Conservation (phyloP, 2,888 invertebrate species). For the Hylaea fasciaria region DNA sequence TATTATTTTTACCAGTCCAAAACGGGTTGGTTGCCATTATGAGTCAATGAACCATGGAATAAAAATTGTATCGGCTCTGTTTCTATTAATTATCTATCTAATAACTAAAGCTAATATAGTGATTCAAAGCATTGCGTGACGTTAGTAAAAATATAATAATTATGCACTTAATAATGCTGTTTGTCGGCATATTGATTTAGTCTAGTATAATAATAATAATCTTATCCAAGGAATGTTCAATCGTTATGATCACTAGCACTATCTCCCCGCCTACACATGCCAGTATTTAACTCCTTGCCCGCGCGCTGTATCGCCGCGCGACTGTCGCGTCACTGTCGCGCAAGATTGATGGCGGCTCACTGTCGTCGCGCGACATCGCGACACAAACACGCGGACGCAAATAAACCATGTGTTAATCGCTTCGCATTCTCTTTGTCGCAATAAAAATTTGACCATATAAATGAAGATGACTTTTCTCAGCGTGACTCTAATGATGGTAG, state of each 20-base stretch:
- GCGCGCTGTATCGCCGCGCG: constrained; percentile 8
- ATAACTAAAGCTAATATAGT: too few species aligned
- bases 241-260: background rate
- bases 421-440: background rate
- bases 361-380: constrained; percentile 17
- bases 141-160: too few species aligned
- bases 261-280: constrained; percentile 27
- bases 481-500: background rate
- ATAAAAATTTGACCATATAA: constrained; percentile 1
- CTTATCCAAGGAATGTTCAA: background rate
- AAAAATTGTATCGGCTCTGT: background rate
- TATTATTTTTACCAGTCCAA: constrained; percentile 14
- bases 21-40: constrained; percentile 2
- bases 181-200: too few species aligned
- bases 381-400: constrained; percentile 19
- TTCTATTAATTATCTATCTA: too few species aligned
- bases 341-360: constrained; percentile 34
- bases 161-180: too few species aligned
- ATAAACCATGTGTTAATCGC: constrained; percentile 36
- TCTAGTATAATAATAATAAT: too few species aligned
- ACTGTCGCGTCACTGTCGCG: constrained; percentile 27
- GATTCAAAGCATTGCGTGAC: too few species aligned
- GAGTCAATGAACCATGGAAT: constrained; percentile 10
- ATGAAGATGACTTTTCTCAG: background rate
- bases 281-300: constrained; percentile 25